phyloP scores from a whole-genome alignment of 2,113 vertebrate genomes.

The Actinemys pallida region DNA sequence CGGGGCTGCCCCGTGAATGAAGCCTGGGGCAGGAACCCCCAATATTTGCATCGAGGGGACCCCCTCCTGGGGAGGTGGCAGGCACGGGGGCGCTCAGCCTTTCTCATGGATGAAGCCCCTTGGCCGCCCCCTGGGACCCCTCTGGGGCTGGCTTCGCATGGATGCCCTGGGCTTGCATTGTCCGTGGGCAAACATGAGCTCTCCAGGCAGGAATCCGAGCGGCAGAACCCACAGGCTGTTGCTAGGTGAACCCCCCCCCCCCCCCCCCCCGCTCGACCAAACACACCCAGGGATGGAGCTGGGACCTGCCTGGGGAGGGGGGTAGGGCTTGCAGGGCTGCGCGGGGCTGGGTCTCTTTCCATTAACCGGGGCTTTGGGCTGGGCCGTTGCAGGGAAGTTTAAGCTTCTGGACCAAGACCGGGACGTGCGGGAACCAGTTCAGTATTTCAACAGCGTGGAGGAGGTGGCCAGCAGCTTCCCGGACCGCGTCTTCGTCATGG shows the following conservation, averaged over 20 bases:
- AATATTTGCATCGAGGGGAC: too few relatives aligned
- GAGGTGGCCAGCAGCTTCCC: slow-evolving; percentile 96
- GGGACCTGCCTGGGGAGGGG: neutral
- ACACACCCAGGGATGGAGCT: too few relatives aligned
- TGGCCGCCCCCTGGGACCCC: too few relatives aligned
- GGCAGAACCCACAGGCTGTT: neutral
- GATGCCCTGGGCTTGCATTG: too few relatives aligned
- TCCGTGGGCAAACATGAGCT: neutral
- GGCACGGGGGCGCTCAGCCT: neutral
- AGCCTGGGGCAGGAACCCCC: neutral
- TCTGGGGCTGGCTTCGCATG: neutral
- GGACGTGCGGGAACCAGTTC: slow-evolving; percentile 93
- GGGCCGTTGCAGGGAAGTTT: slow-evolving; percentile 89
- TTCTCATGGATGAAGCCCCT: neutral
- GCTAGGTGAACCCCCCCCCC: neutral
- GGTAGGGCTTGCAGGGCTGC: fast-evolving
- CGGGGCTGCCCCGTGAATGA: too few relatives aligned
- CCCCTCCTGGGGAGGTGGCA: too few relatives aligned
- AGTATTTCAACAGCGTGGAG: slow-evolving; percentile 97
- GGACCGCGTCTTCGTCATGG: slow-evolving; percentile 97
- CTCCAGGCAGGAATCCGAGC: neutral
- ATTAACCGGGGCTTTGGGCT: neutral
- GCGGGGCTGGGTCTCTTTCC: fast-evolving
- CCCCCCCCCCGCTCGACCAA: too few relatives aligned
- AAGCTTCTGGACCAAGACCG: slow-evolving; percentile 97